Percentiles rank a stretch among this genome's conserved stretches.
phyloP scores from a whole-genome alignment of 1,140 invertebrate genomes.

The Piezodorus guildinii region DNA sequence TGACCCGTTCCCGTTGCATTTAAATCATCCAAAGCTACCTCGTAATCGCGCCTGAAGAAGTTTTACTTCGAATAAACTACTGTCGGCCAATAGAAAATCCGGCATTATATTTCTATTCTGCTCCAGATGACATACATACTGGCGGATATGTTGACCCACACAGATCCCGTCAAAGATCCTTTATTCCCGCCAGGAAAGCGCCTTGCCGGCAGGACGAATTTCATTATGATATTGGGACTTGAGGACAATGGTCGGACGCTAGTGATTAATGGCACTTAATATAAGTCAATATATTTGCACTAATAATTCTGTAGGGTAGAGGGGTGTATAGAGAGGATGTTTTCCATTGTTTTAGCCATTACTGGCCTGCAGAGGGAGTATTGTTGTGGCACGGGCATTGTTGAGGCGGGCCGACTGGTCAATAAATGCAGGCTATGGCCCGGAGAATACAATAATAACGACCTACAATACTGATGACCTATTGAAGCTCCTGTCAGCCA shows the following conservation, averaged over 20 bases:
- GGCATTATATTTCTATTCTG: no score
- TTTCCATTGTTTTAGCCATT: constrained; percentile 22
- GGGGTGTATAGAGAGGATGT: constrained; percentile 18
- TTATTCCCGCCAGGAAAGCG: no score
- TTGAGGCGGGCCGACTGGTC: constrained; percentile 20
- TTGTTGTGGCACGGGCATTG: constrained; percentile 18
- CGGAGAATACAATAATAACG: constrained; percentile 11
- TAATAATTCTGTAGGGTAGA: constrained; percentile 24
- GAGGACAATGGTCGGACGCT: constrained; percentile 6
- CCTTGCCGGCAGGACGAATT: constrained; percentile 12
- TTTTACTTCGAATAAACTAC: no score
- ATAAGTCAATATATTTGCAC: constrained; percentile 26
- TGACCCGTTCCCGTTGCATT: no score
- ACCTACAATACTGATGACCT: constrained; percentile 9
- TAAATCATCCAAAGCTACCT: no score
- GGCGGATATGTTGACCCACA: no score
- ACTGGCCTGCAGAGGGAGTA: constrained; percentile 1
- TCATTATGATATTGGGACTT: constrained; percentile 15
- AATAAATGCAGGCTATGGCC: constrained; percentile 21
- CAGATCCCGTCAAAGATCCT: no score
- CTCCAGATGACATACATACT: no score
- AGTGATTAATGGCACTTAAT: constrained; percentile 25
- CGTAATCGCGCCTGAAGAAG: no score
- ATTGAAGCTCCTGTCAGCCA: background rate
- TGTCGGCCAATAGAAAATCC: no score